Evolutionary conservation across 2,888 invertebrate species (phyloP).

Genomic region (Drosophila tanythrix): DNA sequence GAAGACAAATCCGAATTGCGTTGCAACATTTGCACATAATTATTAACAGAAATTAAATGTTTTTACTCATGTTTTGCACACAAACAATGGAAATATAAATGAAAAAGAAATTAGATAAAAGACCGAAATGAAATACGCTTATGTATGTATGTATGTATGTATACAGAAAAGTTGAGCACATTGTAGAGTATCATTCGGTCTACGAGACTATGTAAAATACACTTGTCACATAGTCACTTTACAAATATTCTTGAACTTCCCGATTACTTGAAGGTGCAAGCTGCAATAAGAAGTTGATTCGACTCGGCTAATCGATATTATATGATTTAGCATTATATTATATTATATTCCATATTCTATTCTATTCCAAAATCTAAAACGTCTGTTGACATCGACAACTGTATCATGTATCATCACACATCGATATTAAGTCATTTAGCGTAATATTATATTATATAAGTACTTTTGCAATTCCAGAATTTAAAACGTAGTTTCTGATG

Average conservation of each 20-base stretch:
- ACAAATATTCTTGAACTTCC: not conserved
- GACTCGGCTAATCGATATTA: not conserved
- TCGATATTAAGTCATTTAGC: no score
- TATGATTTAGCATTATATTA: not conserved
- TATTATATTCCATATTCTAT: not conserved
- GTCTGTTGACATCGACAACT: no score
- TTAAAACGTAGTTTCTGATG: not conserved
- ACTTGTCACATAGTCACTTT: no score
- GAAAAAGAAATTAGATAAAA: not conserved
- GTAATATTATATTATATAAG: no score
- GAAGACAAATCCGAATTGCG: conserved; percentile 52
- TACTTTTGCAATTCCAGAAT: no score
- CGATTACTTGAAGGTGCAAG: not conserved
- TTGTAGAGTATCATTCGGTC: not conserved
- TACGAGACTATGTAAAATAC: not conserved
- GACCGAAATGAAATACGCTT: conserved; percentile 15
- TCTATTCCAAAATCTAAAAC: no score
- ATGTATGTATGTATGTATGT: not conserved
- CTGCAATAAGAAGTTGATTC: not conserved
- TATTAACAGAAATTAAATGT: conserved; percentile 68
- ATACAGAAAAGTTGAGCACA: not conserved
- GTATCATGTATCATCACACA: no score
- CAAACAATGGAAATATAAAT: conserved; percentile 22
- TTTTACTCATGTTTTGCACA: conserved; percentile 21
- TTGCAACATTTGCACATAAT: conserved; percentile 60